phyloP scores from a whole-genome alignment of 2,888 invertebrate species.

The Sussaba pulchella region DNA sequence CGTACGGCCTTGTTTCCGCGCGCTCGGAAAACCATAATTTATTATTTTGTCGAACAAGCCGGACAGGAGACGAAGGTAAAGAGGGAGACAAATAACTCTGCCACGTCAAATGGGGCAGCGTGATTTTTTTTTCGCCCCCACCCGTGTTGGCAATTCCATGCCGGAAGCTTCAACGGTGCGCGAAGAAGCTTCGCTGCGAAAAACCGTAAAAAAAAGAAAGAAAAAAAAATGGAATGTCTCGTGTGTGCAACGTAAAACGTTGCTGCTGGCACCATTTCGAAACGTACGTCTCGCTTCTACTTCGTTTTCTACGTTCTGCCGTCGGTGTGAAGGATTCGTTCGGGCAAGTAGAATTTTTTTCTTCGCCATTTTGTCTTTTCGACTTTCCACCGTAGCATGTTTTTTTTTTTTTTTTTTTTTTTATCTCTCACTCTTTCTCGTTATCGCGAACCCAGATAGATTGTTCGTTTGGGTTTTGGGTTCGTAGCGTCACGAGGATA shows the following conservation, averaged over 20 bases:
- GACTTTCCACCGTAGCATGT: not conserved
- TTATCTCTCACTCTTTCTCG: not conserved
- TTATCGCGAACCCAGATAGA: not conserved
- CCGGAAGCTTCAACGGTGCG: constrained; percentile 23
- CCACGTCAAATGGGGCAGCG: constrained; percentile 37
- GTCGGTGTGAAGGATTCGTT: not conserved
- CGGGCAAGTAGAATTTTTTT: constrained; percentile 15
- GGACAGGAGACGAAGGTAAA: not conserved
- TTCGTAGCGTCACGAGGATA: constrained; percentile 9
- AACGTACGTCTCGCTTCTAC: not conserved
- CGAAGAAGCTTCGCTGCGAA: constrained; percentile 9
- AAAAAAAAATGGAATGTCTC: not conserved
- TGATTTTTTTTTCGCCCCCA: constrained; percentile 46
- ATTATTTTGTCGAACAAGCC: constrained; percentile 58
- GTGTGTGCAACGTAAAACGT: not conserved
- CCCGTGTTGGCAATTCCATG: constrained; percentile 37
- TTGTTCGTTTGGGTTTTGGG: constrained; percentile 6
- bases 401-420: not conserved
- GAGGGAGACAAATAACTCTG: constrained; percentile 49
- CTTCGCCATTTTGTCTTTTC: constrained; percentile 11
- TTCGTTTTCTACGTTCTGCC: not conserved
- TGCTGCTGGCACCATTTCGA: no score
- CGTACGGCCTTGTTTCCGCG: not conserved
- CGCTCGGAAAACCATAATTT: constrained; percentile 52
- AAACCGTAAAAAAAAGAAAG: no score